phyloP scores from a whole-genome alignment of 2,888 invertebrate genomes.

The Spialia ferax region DNA sequence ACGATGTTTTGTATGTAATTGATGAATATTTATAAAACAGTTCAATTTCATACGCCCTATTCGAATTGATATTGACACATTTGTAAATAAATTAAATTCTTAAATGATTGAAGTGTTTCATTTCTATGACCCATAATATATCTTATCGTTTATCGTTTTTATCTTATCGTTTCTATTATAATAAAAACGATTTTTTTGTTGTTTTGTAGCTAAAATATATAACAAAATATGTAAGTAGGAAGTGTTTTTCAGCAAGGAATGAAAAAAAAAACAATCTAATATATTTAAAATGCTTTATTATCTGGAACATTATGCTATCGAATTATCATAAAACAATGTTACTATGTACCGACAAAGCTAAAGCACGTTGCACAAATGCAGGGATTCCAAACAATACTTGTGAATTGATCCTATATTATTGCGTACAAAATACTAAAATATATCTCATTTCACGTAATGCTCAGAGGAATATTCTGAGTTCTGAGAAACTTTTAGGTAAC shows the following conservation, averaged over 20 bases:
- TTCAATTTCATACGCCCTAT: constrained; percentile 18
- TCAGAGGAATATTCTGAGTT: constrained; percentile 41
- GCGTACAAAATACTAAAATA: constrained; percentile 55
- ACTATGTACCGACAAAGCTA: constrained; percentile 61
- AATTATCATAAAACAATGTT: constrained; percentile 64
- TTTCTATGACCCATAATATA: no score
- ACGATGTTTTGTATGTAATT: constrained; percentile 18
- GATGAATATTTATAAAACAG: constrained; percentile 14
- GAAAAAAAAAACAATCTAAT: constrained; percentile 46
- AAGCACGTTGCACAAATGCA: constrained; percentile 62
- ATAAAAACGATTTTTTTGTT: no score
- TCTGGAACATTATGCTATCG: constrained; percentile 70
- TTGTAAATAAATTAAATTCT: constrained; percentile 30
- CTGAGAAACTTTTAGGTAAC: constrained; percentile 41
- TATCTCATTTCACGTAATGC: constrained; percentile 39
- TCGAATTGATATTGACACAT: constrained; percentile 27
- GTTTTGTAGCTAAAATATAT: no score
- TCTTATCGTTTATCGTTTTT: no score
- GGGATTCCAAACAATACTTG: constrained; percentile 42
- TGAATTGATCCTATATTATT: constrained; percentile 48
- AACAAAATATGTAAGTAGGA: no score
- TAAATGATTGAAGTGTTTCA: not conserved
- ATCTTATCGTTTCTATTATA: no score
- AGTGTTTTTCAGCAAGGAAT: no score
- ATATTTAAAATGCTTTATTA: constrained; percentile 68